phyloP scores from a whole-genome alignment of 2,797 vertebrate genomes.

The Botia almorhae region DNA sequence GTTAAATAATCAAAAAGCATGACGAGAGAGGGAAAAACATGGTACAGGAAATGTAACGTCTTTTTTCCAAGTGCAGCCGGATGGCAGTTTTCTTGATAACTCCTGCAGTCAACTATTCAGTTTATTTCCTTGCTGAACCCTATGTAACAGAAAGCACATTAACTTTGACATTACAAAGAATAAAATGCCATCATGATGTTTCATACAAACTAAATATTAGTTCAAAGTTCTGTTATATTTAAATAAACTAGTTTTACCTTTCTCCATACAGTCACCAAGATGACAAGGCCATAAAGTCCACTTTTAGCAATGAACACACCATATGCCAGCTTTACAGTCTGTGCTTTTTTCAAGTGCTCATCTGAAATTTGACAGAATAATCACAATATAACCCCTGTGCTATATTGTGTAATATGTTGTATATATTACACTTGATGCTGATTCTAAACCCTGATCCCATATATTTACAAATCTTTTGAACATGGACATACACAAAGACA shows the following conservation, averaged over 20 bases:
- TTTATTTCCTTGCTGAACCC: not conserved
- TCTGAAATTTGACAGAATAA: conserved; percentile 60
- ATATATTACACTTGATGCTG: not conserved
- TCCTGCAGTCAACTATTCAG: not conserved
- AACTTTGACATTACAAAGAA: not conserved
- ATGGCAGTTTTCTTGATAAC: not conserved
- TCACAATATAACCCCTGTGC: not conserved
- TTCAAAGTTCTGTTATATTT: not conserved
- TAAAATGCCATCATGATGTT: not conserved
- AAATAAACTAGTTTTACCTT: conserved; percentile 63
- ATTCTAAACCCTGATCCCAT: not conserved
- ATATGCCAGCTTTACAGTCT: conserved; percentile 67
- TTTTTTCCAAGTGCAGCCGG: not conserved
- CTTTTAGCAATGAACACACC: conserved; percentile 69
- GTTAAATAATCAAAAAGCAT: not conserved
- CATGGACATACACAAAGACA: not conserved
- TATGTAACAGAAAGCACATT: not conserved
- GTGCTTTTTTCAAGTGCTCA: conserved; percentile 29
- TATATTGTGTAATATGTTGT: not conserved
- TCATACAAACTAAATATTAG: not conserved
- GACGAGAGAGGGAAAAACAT: not conserved
- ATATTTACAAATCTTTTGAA: not conserved
- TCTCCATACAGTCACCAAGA: conserved; percentile 67
- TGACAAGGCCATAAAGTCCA: conserved; percentile 71
- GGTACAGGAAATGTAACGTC: not conserved